These are phyloP conservation scores for Drosophila subquinaria DNA, from an alignment of 2,888 invertebrate species.

Conservation along the genomic window DNA sequence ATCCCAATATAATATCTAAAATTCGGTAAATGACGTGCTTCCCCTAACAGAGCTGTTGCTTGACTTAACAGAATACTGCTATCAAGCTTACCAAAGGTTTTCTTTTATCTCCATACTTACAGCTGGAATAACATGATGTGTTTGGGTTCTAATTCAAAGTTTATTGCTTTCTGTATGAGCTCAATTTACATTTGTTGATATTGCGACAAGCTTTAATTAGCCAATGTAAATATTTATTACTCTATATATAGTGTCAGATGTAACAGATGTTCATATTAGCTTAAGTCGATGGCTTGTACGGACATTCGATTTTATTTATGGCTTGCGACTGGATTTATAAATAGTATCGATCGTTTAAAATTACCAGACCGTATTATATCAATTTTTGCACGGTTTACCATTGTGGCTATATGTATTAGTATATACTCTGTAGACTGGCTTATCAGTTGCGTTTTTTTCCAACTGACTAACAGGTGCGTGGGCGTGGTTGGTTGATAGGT, in stretches of 20 bases:
- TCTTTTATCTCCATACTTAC: neutral
- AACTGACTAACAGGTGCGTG: conserved; percentile 45
- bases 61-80: neutral
- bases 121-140: neutral
- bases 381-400: conserved; percentile 11
- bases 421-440: conserved; percentile 14
- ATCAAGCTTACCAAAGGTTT: neutral
- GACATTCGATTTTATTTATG: conserved; percentile 34
- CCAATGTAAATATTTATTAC: conserved; percentile 19
- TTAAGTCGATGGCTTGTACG: conserved; percentile 4
- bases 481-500: conserved; percentile 40
- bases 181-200: conserved; percentile 1
- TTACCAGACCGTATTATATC: neutral
- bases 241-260: conserved; percentile 24
- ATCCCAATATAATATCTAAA: neutral
- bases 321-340: conserved; percentile 33
- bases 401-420: conserved; percentile 10
- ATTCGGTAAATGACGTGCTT: neutral
- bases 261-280: conserved; percentile 41
- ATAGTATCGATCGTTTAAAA: conserved; percentile 45
- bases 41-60: neutral
- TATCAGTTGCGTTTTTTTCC: conserved; percentile 51
- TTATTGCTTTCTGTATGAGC: neutral
- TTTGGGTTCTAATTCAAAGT: neutral
- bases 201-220: conserved; percentile 4